Conservation (phyloP, 2,888 invertebrate genomes). For the Xestia xanthographa region DNA sequence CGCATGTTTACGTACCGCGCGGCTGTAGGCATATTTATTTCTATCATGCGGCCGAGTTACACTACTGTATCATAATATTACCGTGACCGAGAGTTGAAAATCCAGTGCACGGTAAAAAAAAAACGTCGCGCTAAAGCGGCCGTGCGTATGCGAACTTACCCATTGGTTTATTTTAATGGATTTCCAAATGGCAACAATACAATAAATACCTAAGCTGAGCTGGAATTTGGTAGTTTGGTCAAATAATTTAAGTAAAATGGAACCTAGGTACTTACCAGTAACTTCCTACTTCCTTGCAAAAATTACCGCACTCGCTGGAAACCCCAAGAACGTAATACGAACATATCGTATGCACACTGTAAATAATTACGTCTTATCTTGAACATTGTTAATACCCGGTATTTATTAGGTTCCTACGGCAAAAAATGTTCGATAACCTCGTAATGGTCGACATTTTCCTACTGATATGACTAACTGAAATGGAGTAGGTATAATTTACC, state of each 20-base stretch:
- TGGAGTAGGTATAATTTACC: not conserved
- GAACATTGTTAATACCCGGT: constrained; percentile 31
- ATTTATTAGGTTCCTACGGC: constrained; percentile 15
- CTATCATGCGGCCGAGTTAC: too few species aligned
- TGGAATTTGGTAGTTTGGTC: not conserved
- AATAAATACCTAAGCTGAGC: not conserved
- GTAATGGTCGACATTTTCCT: constrained; percentile 15
- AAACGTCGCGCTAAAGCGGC: not conserved
- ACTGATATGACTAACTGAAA: constrained; percentile 11
- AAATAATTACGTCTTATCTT: constrained; percentile 28
- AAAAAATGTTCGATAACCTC: constrained; percentile 17
- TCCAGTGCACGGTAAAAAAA: not conserved
- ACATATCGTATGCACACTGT: constrained; percentile 11
- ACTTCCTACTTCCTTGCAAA: not conserved
- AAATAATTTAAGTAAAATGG: too few species aligned
- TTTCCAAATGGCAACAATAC: not conserved
- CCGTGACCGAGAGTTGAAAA: not conserved
- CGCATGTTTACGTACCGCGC: too few species aligned
- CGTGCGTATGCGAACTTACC: not conserved
- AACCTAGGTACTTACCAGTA: not conserved
- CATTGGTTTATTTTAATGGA: not conserved
- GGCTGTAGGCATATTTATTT: too few species aligned
- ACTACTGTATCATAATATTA: too few species aligned
- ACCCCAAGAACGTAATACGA: constrained; percentile 17
- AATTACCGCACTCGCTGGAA: not conserved